phyloP scores from a whole-genome alignment of 2,113 vertebrate genomes.

The Petaurus breviceps region DNA sequence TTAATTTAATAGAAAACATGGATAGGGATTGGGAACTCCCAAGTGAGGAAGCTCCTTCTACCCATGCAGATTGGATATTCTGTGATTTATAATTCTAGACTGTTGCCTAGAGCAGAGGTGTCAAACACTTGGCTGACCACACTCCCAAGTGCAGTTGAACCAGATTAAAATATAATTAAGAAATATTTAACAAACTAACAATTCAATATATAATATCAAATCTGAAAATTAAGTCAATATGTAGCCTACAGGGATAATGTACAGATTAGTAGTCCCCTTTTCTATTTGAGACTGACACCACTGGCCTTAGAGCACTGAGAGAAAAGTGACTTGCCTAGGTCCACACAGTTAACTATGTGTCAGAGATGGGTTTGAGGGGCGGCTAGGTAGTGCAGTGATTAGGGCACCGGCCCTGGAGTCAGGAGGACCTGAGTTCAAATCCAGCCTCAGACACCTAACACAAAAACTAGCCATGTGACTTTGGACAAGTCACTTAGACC shows the following conservation, averaged over 20 bases:
- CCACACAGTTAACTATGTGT: not conserved
- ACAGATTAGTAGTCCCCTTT: not conserved
- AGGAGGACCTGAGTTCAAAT: too few species aligned
- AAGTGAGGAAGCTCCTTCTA: not conserved
- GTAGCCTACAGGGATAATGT: not conserved
- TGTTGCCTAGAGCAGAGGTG: not conserved
- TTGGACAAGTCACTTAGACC: too few species aligned
- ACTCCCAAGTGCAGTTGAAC: not conserved
- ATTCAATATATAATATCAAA: not conserved
- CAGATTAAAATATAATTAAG: not conserved
- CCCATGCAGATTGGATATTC: not conserved
- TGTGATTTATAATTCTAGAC: not conserved
- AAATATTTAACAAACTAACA: not conserved
- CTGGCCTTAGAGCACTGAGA: not conserved
- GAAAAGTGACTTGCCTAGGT: not conserved
- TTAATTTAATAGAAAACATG: not conserved
- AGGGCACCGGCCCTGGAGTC: too few species aligned
- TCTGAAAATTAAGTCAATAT: not conserved
- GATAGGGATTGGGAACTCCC: not conserved
- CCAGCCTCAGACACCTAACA: too few species aligned
- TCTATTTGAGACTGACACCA: not conserved
- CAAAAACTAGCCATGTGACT: too few species aligned
- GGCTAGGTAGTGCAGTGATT: too few species aligned
- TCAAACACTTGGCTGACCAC: not conserved
- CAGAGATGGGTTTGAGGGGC: too few species aligned